Evolutionary conservation across 2,113 vertebrate species (phyloP).

Genomic region (Notothenia rossii): DNA sequence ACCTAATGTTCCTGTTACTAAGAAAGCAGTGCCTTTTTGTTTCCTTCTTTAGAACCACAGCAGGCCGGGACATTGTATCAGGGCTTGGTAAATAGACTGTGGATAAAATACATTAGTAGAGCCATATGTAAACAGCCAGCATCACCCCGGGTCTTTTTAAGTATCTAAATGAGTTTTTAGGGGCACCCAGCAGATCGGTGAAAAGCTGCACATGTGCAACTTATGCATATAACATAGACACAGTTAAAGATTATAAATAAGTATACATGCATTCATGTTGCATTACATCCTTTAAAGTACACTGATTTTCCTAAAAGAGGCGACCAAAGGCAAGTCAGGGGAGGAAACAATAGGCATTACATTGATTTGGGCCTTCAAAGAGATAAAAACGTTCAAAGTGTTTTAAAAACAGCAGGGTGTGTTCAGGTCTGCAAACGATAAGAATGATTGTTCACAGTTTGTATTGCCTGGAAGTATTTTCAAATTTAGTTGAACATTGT

Average conservation of each 20-base stretch:
- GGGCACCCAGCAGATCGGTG: slow-evolving; percentile 29
- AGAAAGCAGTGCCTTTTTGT: slow-evolving; percentile 47
- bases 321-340: background rate
- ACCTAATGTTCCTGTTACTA: slow-evolving; percentile 33
- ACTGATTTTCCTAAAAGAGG: background rate
- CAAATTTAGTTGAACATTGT: no score
- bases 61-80: slow-evolving; percentile 53
- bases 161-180: slow-evolving; percentile 37
- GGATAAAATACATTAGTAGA: slow-evolving; percentile 61
- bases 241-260: background rate
- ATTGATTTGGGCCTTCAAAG: background rate
- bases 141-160: slow-evolving; percentile 16
- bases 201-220: slow-evolving; percentile 17
- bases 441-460: background rate
- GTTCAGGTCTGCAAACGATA: background rate
- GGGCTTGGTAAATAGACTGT: slow-evolving; percentile 56
- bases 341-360: slow-evolving; percentile 8
- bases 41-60: slow-evolving; percentile 62
- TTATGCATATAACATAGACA: background rate
- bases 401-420: background rate
- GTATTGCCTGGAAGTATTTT: no score
- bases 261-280: slow-evolving; percentile 6
- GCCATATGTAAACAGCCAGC: slow-evolving; percentile 42
- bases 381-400: slow-evolving; percentile 11
- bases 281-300: background rate